Conservation (phyloP, 2,888 invertebrate genomes). For the Drosophila ezoana region DNA sequence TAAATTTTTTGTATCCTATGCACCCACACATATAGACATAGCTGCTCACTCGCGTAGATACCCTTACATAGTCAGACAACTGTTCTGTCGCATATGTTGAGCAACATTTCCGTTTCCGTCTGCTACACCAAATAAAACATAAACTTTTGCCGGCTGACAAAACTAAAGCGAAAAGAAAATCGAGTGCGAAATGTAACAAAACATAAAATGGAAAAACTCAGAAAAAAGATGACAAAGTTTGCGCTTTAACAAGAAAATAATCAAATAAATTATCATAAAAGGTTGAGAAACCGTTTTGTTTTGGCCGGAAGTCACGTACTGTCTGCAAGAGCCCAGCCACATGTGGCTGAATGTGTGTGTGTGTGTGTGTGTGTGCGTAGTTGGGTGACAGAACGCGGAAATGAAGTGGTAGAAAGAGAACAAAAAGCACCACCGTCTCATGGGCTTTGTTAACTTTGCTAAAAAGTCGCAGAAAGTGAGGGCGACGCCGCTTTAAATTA, state of each 20-base stretch:
- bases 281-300: conserved; percentile 77
- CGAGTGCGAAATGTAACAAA: conserved; percentile 44
- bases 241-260: conserved; percentile 81
- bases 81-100: conserved; percentile 71
- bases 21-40: conserved; percentile 7
- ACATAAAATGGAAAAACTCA: conserved; percentile 26
- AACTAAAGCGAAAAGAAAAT: conserved; percentile 37
- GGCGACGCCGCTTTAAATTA: conserved; percentile 64
- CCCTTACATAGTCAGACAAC: conserved; percentile 24
- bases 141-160: conserved; percentile 30
- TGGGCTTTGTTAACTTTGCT: conserved; percentile 72
- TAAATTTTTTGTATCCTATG: conserved; percentile 59
- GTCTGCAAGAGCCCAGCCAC: conserved; percentile 59
- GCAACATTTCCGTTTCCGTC: conserved; percentile 81
- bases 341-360: conserved; percentile 24
- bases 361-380: conserved; percentile 14
- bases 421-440: conserved; percentile 27
- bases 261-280: conserved; percentile 80
- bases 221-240: conserved; percentile 74
- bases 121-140: conserved; percentile 39
- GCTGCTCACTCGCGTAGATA: conserved; percentile 3
- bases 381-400: conserved; percentile 16
- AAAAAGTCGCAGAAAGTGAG: conserved; percentile 55
- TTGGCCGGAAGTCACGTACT: conserved; percentile 80
- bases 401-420: conserved; percentile 13